phyloP scores from a whole-genome alignment of 2,113 vertebrate genomes.

The Macroglossus sobrinus region DNA sequence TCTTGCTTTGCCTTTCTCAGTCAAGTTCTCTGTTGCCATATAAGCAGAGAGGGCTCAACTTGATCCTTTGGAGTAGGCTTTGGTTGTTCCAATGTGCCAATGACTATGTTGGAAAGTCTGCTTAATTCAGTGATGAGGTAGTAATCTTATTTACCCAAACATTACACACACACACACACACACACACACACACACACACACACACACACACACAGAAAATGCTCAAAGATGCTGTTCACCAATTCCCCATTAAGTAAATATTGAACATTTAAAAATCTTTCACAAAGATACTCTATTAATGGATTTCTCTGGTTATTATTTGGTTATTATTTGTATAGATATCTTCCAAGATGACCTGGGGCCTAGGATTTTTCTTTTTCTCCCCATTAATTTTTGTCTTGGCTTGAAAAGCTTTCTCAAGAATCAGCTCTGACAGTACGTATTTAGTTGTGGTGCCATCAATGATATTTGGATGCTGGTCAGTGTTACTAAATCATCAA shows the following conservation, averaged over 20 bases:
- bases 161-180: neutral
- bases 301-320: neutral
- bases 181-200: neutral
- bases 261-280: neutral
- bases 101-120: neutral
- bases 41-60: neutral
- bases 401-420: neutral
- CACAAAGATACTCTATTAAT: neutral
- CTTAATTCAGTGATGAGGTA: neutral
- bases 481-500: neutral
- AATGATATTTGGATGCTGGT: neutral
- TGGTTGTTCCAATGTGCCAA: neutral
- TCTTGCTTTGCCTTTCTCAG: neutral
- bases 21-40: neutral
- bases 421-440: neutral
- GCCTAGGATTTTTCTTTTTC: neutral
- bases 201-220: neutral
- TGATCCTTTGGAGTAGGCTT: neutral
- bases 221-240: fast-evolving
- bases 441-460: neutral
- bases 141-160: neutral
- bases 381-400: neutral
- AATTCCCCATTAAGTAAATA: neutral
- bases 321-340: neutral
- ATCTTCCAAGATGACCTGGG: neutral